Evolutionary conservation across 2,797 vertebrate species (phyloP).

Genomic region (Heteromormyrus szaboi): DNA sequence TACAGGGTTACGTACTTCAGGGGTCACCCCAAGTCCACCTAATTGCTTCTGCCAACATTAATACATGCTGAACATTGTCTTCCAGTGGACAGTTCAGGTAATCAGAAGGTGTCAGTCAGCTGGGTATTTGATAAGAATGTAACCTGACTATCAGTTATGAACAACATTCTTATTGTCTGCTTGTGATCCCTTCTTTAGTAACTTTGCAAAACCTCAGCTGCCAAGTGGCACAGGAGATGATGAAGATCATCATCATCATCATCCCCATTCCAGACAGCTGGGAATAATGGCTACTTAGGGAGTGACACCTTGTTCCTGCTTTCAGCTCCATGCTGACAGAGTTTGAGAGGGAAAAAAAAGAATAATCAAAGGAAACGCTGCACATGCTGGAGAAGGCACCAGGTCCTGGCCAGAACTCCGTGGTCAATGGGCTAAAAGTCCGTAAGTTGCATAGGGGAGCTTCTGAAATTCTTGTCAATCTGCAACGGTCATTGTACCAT

Average conservation of each 20-base stretch:
- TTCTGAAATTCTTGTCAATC: neutral
- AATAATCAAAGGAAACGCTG: neutral
- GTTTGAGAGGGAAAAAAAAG: neutral
- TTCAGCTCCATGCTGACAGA: neutral
- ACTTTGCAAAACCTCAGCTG: neutral
- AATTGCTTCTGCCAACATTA: neutral
- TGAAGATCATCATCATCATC: neutral
- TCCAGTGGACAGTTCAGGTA: neutral
- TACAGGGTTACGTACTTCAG: neutral
- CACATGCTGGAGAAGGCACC: slow-evolving; percentile 22
- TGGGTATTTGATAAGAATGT: neutral
- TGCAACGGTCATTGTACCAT: neutral
- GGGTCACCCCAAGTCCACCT: neutral
- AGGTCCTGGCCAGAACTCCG: neutral
- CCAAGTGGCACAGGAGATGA: neutral
- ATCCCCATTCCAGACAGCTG: neutral
- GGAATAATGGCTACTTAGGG: neutral
- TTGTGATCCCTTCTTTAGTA: neutral
- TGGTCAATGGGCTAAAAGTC: slow-evolving; percentile 9
- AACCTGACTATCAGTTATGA: neutral
- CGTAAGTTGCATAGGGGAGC: slow-evolving; percentile 14
- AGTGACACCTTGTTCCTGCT: neutral
- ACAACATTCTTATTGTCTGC: neutral
- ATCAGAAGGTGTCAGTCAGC: neutral
- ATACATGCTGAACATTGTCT: neutral